Conservation (phyloP, 2,888 invertebrate species). For the Nemotelus pantherinus region DNA sequence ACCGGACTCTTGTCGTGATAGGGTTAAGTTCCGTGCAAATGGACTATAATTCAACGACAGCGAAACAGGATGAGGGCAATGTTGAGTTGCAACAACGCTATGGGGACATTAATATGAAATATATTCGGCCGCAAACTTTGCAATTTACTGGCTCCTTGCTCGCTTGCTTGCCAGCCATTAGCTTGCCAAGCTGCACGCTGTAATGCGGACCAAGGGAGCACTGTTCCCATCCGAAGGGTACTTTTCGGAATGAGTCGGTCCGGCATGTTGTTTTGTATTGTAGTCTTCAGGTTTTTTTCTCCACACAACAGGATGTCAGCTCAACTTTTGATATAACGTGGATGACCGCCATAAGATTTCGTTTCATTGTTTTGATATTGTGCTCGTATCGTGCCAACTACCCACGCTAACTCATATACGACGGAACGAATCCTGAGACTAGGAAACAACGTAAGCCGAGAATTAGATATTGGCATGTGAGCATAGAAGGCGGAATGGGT, state of each 20-base stretch:
- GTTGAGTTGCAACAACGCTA: constrained; percentile 49
- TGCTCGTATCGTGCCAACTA: background rate
- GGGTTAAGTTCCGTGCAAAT: constrained; percentile 51
- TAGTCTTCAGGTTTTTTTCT: background rate
- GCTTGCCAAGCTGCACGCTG: constrained; percentile 13
- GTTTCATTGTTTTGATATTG: constrained; percentile 13
- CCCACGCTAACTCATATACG: constrained; percentile 3
- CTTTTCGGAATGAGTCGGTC: constrained; percentile 12
- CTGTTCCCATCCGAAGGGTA: constrained; percentile 25
- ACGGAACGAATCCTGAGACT: background rate
- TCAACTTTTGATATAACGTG: constrained; percentile 22
- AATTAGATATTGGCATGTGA: no score
- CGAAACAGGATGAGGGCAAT: constrained; percentile 39
- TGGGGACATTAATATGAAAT: constrained; percentile 49
- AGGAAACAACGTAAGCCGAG: no score
- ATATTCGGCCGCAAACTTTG: constrained; percentile 48
- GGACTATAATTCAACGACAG: constrained; percentile 45
- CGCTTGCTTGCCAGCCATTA: constrained; percentile 9
- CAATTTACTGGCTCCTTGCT: constrained; percentile 47
- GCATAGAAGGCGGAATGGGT: no score
- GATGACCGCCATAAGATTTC: constrained; percentile 32
- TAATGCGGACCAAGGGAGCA: constrained; percentile 20
- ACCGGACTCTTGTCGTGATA: constrained; percentile 45
- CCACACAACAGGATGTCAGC: constrained; percentile 4
- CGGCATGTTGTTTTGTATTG: constrained; percentile 6